Evolutionary conservation across 2,888 invertebrate species (phyloP), one percentile per base, ranked within the genome.

Genomic region (Thereva unica): DNA sequence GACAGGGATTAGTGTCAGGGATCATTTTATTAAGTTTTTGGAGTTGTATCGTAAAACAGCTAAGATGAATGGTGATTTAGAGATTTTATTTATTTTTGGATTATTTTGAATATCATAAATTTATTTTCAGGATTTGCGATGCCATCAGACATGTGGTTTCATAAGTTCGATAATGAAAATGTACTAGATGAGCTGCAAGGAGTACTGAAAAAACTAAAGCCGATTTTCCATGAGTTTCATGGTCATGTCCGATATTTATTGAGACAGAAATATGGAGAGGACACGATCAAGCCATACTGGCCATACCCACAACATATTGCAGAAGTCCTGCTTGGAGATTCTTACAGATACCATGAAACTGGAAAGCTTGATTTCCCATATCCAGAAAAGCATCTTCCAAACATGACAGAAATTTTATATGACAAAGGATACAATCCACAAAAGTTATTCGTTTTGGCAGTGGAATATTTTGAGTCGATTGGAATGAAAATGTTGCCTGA

Each of bases 61-160:
- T 23, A 23, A 23, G 23, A 23, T 23, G 23, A 23, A 23, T 23
- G 23, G 23, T 23, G 23, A 23, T 23, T 23, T 23, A 2, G 1
- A 2, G 23, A 23, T 23, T 23, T 23, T 23, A 23, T 23, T 23
- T 23, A 45, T 8, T 35, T 8, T 59, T 47, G 45, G 9, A 37
- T 35, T 10, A 5, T 45, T 35, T 59, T n/a, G 37, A 61, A 12
- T 34, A 9, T 44, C 5, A 9, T 45, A 10, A 42, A 34, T 56
- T 41, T 54, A 37, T 34, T 23, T 66, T 72, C 77, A 88, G 87
- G 86, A 76, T 88, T 85, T 77, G 83, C 84, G 41, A 83, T 89
- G 70, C 85, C 85, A 0, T 86, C 87, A 0, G 88, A 89, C 65
- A 85, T 84, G 79, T 91, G 91, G 91, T 83, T 89, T 56, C 82